A percentile compares a stretch with the other conserved stretches of the same genome.
These are phyloP conservation scores for Drosophila leontia DNA, from an alignment of 1,140 invertebrate genomes.

Conservation along the genomic window DNA sequence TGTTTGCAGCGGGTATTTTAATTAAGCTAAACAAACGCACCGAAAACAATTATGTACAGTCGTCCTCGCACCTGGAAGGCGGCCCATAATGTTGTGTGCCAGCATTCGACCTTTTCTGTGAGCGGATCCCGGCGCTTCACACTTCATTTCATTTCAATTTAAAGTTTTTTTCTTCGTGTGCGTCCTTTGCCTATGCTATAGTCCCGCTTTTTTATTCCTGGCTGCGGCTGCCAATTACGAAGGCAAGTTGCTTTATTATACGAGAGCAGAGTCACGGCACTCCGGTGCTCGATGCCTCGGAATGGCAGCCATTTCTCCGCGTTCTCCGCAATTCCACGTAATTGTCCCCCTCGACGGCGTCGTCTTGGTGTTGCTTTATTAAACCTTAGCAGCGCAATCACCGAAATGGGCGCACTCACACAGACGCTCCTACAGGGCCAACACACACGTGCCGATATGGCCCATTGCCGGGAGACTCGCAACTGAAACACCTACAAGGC, in stretches of 20 bases:
- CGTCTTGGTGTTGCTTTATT: slow-evolving; percentile 76
- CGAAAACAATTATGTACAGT: slow-evolving; percentile 45
- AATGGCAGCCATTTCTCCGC: slow-evolving; percentile 64
- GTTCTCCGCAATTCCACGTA: slow-evolving; percentile 32
- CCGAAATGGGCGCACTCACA: slow-evolving; percentile 72
- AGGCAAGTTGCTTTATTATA: slow-evolving; percentile 78
- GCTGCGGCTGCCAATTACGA: slow-evolving; percentile 69
- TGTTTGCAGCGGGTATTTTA: slow-evolving; percentile 68
- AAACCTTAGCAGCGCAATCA: slow-evolving; percentile 74
- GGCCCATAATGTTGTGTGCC: not conserved
- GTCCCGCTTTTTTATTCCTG: slow-evolving; percentile 34
- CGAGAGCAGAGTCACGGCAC: not conserved
- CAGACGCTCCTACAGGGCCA: not conserved
- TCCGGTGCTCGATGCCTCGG: slow-evolving; percentile 17
- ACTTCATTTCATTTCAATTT: slow-evolving; percentile 77
- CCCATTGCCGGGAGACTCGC: slow-evolving; percentile 25
- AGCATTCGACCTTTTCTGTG: slow-evolving; percentile 16
- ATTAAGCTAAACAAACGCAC: slow-evolving; percentile 73
- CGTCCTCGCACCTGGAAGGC: slow-evolving; percentile 4
- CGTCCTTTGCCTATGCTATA: slow-evolving; percentile 55
- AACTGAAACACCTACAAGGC: slow-evolving; percentile 53
- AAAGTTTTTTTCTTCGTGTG: slow-evolving; percentile 36
- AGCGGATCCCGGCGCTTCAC: slow-evolving; percentile 51
- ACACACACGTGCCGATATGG: slow-evolving; percentile 24
- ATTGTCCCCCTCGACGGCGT: slow-evolving; percentile 46